Base-by-base conservation (phyloP, 2,888 invertebrate genomes). In the Dryomyza anilis region DNA sequence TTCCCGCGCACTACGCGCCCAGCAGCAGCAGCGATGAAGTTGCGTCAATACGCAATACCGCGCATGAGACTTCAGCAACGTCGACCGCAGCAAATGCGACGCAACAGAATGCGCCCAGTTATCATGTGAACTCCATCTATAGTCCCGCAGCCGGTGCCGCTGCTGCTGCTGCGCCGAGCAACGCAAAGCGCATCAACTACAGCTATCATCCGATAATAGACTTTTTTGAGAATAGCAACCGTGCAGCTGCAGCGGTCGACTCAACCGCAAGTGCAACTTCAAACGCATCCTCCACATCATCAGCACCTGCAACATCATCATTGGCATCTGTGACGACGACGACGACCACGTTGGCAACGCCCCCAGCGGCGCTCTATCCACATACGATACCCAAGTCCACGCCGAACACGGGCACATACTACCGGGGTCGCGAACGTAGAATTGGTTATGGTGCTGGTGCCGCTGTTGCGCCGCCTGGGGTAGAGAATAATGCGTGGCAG, bases 171-270 rank as follows among this genome's bases (percentile, higher is more conserved):
- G n/a, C 33, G 19, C n/a, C 29, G 1, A 62, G 69, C 14, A 69
- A 65, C 56, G 67, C 71, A 53, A 78, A 88, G 74, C 86, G 89
- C 74, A 86, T 92, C 46, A 93, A 93, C 83, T 93, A 92, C 77
- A 91, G 89, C 77, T 93, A 93, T 74, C 93, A 93, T 81, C 92
- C 92, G 1, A 93, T 93, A 55, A 91, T 92, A 71, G 92, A 92
- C 76, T 93, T 91, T 78, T 92, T 92, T 78, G 88, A 87, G 69
- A 85, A 84, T 46, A 76, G 75, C n/a, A 69, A 71, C 59, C 71
- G 69, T 8, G 58, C 69, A 8, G 71, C 52, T 29, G 64, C 70
- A 29, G 71, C 68, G n/a, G 30, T 67, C 8, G 68, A 63, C 16
- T 70, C 73, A 6, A 27, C 43, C 10, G 50, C 50, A 10, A 39